Percentiles rank a stretch among this genome's conserved stretches.
These are phyloP conservation scores for Thunnus albacares DNA, from an alignment of 2,797 vertebrate species.

Conservation along the genomic window DNA sequence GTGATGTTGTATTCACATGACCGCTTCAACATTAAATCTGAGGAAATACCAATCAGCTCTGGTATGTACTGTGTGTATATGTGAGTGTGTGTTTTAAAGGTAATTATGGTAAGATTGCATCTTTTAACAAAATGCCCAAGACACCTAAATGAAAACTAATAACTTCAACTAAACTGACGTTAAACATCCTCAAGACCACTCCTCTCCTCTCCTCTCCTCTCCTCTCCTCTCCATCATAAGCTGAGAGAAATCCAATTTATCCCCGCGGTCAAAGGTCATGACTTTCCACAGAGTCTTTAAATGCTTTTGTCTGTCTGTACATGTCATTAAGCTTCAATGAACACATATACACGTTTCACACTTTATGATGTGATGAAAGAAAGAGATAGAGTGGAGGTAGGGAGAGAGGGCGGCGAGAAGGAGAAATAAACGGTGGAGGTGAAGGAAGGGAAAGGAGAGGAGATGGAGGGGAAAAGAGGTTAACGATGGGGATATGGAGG, in stretches of 20 bases:
- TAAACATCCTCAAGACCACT: not conserved
- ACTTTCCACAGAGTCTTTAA: conserved; percentile 45
- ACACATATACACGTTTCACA: conserved; percentile 35
- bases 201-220: not conserved
- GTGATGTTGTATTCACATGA: not conserved
- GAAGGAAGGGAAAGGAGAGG: not conserved
- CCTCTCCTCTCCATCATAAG: conserved; percentile 15
- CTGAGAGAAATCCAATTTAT: conserved; percentile 55
- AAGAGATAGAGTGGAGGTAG: not conserved
- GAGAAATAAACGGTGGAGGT: not conserved
- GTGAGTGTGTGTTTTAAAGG: not conserved
- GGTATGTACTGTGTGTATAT: not conserved
- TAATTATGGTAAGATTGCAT: conserved; percentile 13
- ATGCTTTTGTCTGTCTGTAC: conserved; percentile 45
- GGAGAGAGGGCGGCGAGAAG: not conserved
- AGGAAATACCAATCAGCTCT: not conserved
- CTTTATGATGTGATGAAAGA: conserved; percentile 7
- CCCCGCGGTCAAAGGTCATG: conserved; percentile 28
- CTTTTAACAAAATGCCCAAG: not conserved
- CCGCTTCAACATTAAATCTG: not conserved
- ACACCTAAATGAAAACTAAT: not conserved
- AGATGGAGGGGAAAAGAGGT: too few relatives aligned
- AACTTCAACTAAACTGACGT: conserved; percentile 17
- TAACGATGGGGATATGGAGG: too few relatives aligned
- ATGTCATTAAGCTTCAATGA: conserved; percentile 45